These are phyloP conservation scores for Campoletis sonorensis DNA, from an alignment of 1,140 invertebrate species.

Conservation along the genomic window DNA sequence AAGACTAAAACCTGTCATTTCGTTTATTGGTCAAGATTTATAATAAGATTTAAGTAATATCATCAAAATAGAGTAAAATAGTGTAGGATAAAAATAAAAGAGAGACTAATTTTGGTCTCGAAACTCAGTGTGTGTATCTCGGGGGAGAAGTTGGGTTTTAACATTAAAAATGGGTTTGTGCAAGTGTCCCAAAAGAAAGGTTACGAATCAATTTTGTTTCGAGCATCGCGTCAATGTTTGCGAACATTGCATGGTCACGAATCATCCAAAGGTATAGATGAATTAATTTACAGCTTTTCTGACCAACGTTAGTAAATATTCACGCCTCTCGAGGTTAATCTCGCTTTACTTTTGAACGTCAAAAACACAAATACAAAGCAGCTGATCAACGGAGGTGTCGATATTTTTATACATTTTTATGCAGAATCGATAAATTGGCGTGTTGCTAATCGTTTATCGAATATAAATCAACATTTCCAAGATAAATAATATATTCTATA, in stretches of 20 bases:
- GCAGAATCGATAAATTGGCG: no score
- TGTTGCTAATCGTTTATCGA: no score
- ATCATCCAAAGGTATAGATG: conserved; percentile 91
- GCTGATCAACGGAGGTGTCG: no score
- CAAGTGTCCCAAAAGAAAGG: conserved; percentile 97
- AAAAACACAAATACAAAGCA: no score
- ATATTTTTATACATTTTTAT: no score
- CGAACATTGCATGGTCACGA: conserved; percentile 97
- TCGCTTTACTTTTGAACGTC: no score
- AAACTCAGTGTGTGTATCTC: no score
- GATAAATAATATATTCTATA: no score
- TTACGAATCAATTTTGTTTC: conserved; percentile 99
- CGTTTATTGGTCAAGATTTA: background rate
- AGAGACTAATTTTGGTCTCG: no score
- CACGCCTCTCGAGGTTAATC: no score
- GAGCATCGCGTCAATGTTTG: conserved; percentile 99
- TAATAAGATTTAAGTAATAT: background rate
- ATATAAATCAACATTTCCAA: no score
- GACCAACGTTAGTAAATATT: conserved; percentile 49
- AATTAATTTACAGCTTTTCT: conserved; percentile 30
- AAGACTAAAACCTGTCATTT: background rate
- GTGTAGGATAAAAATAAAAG: background rate
- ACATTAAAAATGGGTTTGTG: conserved; percentile 91
- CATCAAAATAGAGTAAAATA: background rate
- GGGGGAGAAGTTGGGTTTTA: no score